phyloP scores from a whole-genome alignment of 1,140 invertebrate genomes.

The Neodiprion fabricii region DNA sequence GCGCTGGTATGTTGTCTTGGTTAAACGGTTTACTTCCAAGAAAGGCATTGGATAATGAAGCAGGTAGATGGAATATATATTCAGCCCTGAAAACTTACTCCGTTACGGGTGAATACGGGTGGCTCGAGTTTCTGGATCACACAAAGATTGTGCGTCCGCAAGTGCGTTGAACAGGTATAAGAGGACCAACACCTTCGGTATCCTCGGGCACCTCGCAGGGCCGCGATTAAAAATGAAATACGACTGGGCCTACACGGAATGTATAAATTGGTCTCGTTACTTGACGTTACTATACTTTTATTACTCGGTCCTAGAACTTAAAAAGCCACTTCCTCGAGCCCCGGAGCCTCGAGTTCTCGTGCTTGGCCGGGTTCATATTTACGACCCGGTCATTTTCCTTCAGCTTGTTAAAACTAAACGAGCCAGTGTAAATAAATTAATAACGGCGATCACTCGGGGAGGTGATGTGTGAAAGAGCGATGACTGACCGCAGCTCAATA shows the following conservation, averaged over 20 bases:
- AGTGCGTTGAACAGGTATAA: background rate
- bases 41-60: background rate
- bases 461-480: too few species aligned
- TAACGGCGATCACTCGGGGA: background rate
- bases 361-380: background rate
- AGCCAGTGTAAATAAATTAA: constrained; percentile 1
- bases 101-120: too few species aligned
- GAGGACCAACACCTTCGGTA: background rate
- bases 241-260: constrained; percentile 4
- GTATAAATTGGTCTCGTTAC: constrained; percentile 7
- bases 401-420: background rate
- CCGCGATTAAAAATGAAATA: constrained; percentile 2
- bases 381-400: background rate
- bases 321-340: background rate
- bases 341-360: too few species aligned
- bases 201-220: background rate
- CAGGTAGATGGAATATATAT: background rate
- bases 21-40: too few species aligned
- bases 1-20: too few species aligned
- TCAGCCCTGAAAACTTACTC: too few species aligned
- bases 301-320: background rate
- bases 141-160: background rate
- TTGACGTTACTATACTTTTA: background rate
- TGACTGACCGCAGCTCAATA: too few species aligned
- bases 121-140: too few species aligned